A percentile compares a stretch with the other conserved stretches of the same genome.
Evolutionary conservation across 1,140 invertebrate genomes (phyloP).

Genomic region (Drosophila baimaii): DNA sequence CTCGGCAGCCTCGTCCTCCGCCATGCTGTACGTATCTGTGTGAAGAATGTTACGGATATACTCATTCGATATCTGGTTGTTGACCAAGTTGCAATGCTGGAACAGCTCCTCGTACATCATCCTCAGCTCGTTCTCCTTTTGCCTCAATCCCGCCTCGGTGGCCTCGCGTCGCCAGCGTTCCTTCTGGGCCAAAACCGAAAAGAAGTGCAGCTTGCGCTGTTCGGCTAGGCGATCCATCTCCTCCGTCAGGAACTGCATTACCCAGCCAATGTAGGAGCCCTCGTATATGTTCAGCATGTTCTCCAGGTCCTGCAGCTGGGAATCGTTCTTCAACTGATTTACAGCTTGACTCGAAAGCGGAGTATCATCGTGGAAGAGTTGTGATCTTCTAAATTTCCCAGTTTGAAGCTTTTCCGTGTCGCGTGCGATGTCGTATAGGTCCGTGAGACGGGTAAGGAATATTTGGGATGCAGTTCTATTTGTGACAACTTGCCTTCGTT

Average conservation of each 20-base stretch:
- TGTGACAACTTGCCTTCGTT: background rate
- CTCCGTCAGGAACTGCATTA: conserved; percentile 85
- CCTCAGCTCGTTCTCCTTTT: conserved; percentile 87
- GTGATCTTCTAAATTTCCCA: too few relatives aligned
- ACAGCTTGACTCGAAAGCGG: too few relatives aligned
- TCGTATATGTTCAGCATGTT: conserved; percentile 66
- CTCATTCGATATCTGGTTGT: conserved; percentile 87
- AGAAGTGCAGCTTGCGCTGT: conserved; percentile 88
- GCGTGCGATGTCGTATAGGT: too few relatives aligned
- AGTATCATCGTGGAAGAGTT: too few relatives aligned
- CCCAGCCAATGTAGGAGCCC: conserved; percentile 69
- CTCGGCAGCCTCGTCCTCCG: conserved; percentile 85
- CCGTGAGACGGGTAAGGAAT: background rate
- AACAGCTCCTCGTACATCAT: conserved; percentile 90
- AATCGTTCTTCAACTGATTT: conserved; percentile 39
- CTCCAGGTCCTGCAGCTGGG: conserved; percentile 57
- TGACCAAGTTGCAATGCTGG: conserved; percentile 83
- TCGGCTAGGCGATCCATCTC: conserved; percentile 89
- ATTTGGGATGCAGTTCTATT: background rate
- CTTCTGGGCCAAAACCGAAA: conserved; percentile 88
- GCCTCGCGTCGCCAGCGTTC: conserved; percentile 88
- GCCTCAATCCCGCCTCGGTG: conserved; percentile 87
- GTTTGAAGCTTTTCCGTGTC: too few relatives aligned
- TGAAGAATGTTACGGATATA: conserved; percentile 88
- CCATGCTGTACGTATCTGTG: conserved; percentile 86